phyloP scores from a whole-genome alignment of 2,888 invertebrate genomes.

The Torymus tubicola region DNA sequence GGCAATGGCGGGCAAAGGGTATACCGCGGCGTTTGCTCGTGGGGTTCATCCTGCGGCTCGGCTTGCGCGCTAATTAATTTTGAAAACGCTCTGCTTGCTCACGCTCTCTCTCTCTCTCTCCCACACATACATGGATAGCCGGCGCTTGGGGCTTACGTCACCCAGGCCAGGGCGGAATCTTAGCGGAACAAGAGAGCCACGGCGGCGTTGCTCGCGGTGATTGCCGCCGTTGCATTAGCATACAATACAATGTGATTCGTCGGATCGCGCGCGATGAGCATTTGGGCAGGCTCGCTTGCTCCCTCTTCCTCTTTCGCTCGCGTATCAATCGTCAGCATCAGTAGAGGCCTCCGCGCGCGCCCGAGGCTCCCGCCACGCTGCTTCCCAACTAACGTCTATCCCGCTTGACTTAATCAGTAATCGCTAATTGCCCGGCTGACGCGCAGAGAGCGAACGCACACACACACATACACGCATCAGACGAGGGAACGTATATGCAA shows the following conservation, averaged over 20 bases:
- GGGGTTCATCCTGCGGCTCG: slow-evolving; percentile 50
- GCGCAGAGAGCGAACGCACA: slow-evolving; percentile 67
- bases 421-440: slow-evolving; percentile 76
- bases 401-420: slow-evolving; percentile 76
- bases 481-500: slow-evolving; percentile 75
- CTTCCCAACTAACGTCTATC: slow-evolving; percentile 65
- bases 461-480: slow-evolving; percentile 12
- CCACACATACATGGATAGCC: slow-evolving; percentile 8
- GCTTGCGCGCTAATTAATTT: slow-evolving; percentile 64
- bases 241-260: slow-evolving; percentile 66
- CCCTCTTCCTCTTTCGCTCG: slow-evolving; percentile 51
- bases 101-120: too few relatives aligned
- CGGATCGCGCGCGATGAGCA: slow-evolving; percentile 60
- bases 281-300: slow-evolving; percentile 68
- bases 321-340: slow-evolving; percentile 74
- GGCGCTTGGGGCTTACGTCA: slow-evolving; percentile 58
- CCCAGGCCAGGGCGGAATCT: slow-evolving; percentile 45
- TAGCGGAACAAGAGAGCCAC: slow-evolving; percentile 59
- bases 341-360: slow-evolving; percentile 46
- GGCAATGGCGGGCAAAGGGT: slow-evolving; percentile 5
- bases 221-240: slow-evolving; percentile 64
- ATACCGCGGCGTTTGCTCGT: slow-evolving; percentile 49
- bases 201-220: slow-evolving; percentile 58
- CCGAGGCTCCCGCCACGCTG: slow-evolving; percentile 56
- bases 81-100: slow-evolving; percentile 50